phyloP scores from a whole-genome alignment of 2,113 vertebrate genomes.

The Okapia johnstoni region DNA sequence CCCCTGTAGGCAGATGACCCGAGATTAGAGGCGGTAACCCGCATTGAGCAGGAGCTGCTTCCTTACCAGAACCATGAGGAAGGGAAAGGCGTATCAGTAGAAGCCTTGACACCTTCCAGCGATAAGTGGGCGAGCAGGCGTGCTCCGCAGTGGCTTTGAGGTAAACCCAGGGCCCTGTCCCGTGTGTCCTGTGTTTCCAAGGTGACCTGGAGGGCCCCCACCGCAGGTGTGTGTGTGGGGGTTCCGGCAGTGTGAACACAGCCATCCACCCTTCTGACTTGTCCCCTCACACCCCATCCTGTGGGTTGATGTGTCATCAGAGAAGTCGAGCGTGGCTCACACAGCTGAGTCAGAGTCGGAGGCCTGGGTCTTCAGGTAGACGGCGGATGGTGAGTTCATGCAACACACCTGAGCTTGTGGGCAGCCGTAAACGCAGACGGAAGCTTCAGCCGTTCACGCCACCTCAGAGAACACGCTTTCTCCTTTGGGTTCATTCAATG shows the following conservation, averaged over 20 bases:
- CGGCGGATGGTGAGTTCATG: background rate
- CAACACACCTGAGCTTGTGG: background rate
- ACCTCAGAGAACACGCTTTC: background rate
- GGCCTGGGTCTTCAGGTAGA: background rate
- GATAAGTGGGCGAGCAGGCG: background rate
- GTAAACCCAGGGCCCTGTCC: fast-evolving
- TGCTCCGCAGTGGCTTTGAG: background rate
- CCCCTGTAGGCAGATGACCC: background rate
- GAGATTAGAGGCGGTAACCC: background rate
- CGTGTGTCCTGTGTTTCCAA: background rate
- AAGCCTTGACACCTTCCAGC: background rate
- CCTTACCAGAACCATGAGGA: background rate
- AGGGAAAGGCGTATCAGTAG: background rate
- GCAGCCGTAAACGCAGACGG: background rate
- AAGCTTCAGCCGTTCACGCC: background rate
- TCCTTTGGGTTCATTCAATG: background rate
- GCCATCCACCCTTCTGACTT: fast-evolving
- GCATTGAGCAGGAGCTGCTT: background rate
- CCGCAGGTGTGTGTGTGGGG: fast-evolving
- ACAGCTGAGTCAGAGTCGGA: background rate
- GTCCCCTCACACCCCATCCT: fast-evolving
- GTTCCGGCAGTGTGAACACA: fast-evolving
- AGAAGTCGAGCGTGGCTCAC: background rate
- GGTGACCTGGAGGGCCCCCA: background rate
- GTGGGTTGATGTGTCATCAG: background rate